These are phyloP conservation scores for Phoebastria nigripes DNA, from an alignment of 2,797 vertebrate species.

Conservation along the genomic window DNA sequence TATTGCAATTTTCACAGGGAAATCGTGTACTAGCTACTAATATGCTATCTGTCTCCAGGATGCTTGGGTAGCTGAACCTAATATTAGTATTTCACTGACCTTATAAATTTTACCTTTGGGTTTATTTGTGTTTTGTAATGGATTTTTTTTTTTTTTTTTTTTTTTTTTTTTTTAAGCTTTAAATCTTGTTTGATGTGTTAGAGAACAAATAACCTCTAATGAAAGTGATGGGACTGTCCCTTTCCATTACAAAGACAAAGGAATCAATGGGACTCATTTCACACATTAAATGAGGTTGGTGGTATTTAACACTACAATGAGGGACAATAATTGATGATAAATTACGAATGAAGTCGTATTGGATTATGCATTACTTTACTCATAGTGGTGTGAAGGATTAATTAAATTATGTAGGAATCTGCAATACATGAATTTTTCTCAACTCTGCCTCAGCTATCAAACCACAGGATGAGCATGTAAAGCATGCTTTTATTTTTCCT, in stretches of 20 bases:
- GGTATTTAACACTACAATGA: constrained; percentile 42
- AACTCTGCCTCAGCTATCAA: background rate
- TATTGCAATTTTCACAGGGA: background rate
- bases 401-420: constrained; percentile 13
- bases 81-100: background rate
- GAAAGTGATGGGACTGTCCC: constrained; percentile 43
- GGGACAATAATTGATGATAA: constrained; percentile 48
- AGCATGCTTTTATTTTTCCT: background rate
- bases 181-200: constrained; percentile 34
- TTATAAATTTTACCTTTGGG: constrained; percentile 12
- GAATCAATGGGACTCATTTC: constrained; percentile 60
- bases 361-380: constrained; percentile 33
- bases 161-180: constrained; percentile 1
- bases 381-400: constrained; percentile 1
- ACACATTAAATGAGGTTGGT: constrained; percentile 34
- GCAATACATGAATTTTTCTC: background rate
- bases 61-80: background rate
- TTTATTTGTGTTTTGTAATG: constrained; percentile 20
- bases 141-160: background rate
- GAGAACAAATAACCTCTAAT: constrained; percentile 25
- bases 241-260: constrained; percentile 62
- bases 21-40: background rate
- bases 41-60: background rate
- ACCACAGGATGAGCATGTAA: background rate
- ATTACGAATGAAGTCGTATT: constrained; percentile 20